Percentiles rank a stretch among this genome's conserved stretches.
phyloP scores from a whole-genome alignment of 2,797 vertebrate genomes.

The Zalophus californianus region DNA sequence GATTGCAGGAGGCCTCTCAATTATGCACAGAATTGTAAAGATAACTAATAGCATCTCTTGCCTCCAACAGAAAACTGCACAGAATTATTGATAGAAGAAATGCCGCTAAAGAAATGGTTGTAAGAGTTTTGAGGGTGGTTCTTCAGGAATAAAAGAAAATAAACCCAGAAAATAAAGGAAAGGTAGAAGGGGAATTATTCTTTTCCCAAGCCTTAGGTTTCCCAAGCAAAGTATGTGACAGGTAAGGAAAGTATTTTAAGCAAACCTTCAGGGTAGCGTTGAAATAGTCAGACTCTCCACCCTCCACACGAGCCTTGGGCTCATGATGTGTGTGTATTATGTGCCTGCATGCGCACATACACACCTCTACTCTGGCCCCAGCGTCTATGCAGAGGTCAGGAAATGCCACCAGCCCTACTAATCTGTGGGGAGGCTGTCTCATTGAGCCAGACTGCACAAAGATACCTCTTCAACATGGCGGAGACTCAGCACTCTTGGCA shows the following conservation, averaged over 20 bases:
- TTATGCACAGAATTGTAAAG: background rate
- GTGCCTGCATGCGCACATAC: rapidly evolving
- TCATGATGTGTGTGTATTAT: background rate
- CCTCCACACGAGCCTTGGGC: background rate
- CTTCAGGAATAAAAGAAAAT: constrained; percentile 53
- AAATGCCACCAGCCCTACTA: background rate
- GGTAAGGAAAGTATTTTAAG: constrained; percentile 30
- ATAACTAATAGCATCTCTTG: background rate
- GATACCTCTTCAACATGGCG: constrained; percentile 73
- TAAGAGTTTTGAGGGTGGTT: background rate
- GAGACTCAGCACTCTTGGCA: constrained; percentile 81
- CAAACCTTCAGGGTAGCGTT: background rate
- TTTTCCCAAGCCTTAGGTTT: constrained; percentile 38
- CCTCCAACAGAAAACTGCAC: background rate
- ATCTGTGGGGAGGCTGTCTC: constrained; percentile 3
- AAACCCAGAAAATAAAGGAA: background rate
- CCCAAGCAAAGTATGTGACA: background rate
- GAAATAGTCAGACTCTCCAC: background rate
- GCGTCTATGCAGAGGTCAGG: background rate
- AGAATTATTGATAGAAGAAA: background rate
- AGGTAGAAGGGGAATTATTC: background rate
- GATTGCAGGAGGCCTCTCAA: background rate
- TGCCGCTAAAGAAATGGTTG: background rate
- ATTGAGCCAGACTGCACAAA: constrained; percentile 62
- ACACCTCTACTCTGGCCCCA: background rate